phyloP scores from a whole-genome alignment of 1,140 invertebrate genomes.

The Thaumetopoea pityocampa region DNA sequence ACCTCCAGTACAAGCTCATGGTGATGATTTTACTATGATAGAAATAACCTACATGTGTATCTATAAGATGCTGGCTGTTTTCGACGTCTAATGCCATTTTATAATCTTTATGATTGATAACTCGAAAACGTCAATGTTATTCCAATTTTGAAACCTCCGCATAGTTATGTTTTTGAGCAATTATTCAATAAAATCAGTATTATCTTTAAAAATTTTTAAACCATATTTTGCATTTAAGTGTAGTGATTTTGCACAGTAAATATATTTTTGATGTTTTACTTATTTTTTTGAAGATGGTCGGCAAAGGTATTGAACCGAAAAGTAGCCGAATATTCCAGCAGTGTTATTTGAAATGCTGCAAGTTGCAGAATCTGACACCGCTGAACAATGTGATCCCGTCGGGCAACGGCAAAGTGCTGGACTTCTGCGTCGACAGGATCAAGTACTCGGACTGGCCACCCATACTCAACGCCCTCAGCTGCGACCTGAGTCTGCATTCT shows the following conservation, averaged over 20 bases:
- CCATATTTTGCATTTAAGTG: conserved; percentile 18
- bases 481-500: conserved; percentile 79
- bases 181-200: conserved; percentile 35
- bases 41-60: background rate
- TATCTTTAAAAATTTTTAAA: conserved; percentile 31
- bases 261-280: conserved; percentile 34
- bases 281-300: conserved; percentile 51
- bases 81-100: too few species aligned
- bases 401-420: conserved; percentile 69
- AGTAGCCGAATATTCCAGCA: conserved; percentile 68
- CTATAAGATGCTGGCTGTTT: too few species aligned
- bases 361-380: conserved; percentile 65
- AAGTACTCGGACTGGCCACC: conserved; percentile 83
- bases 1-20: too few species aligned
- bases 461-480: conserved; percentile 79
- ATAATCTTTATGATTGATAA: too few species aligned
- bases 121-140: conserved; percentile 37
- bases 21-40: background rate
- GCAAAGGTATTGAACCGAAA: conserved; percentile 55
- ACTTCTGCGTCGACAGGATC: conserved; percentile 81
- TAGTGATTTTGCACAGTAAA: conserved; percentile 17
- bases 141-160: conserved; percentile 42
- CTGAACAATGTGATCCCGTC: conserved; percentile 54
- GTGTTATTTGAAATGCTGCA: conserved; percentile 71
- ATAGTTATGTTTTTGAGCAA: conserved; percentile 42